Base-by-base conservation (phyloP, 1,140 invertebrate species). In the Adelges cooleyi region DNA sequence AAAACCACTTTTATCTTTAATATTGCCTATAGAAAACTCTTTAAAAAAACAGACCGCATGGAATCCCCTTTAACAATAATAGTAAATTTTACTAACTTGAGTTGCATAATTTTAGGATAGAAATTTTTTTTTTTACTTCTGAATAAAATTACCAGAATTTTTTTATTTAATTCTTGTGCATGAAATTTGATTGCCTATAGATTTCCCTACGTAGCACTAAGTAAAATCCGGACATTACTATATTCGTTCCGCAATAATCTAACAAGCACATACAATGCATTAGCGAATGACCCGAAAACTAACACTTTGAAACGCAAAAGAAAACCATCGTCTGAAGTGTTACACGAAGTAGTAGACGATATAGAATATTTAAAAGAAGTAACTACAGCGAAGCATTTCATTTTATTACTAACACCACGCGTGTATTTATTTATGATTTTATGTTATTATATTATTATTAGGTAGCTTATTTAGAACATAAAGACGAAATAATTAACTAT, bases 351-450 rank as follows among this genome's bases (percentile, higher is more conserved):
- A 17, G 27, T 23, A 27, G 38, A 44, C 11, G 44, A 59, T 59
- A 18, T 59, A 25, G 53, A 59, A 59, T 59, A 42, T 42, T 44
- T 59, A 25, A 59, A 59, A 59, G 53, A 59, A 59, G 53, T 59
- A 59, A 44, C 1, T 42, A 27, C 18, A 27, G 15, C 3, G 13
- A n/a, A n/a, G n/a, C n/a, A n/a, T n/a, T n/a, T n/a, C n/a, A n/a
- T n/a, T 25, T 44, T n/a, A 25, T 38, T 53, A 33, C 15, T 23
- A n/a, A 6, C 20, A 27, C 15, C 18, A 18, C 1, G 1, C 8
- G 5, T n/a, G 42, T 42, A 25, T 8, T 44, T 6, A 42, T 11
- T 13, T 8, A 38, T 8, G 13, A 44, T 17, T 9, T 27, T 20
- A 59, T 42, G n/a, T n/a, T n/a, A n/a, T 27, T 18, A 25, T 27